Evolutionary conservation across 2,888 invertebrate genomes (phyloP), one percentile per base, ranked within the genome.

Genomic region (Torymus aiolomorphi): DNA sequence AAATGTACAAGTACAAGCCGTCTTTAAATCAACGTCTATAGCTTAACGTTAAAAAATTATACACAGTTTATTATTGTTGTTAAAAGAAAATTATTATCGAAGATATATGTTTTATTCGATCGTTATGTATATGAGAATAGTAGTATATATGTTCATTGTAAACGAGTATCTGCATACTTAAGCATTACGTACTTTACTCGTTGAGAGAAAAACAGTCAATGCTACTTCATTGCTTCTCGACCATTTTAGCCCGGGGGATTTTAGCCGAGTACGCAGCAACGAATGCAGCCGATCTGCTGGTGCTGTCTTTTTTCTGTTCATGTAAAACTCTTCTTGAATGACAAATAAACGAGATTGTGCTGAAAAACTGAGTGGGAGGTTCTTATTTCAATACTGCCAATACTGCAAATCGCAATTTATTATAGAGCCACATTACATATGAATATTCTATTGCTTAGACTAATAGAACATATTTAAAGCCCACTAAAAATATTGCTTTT

Each of bases 331-430:
- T 61, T 63, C 42, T 63, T 67, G 54, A 67, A 4, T 59, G 65
- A 42, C 42, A 74, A 80, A 80, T 80, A 80, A 77, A 80, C 5
- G 65, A 73, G 8, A 74, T 59, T 74, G 49, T 61, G 24, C 54
- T 77, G 42, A 42, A 18, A 74, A 77, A 31, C 11, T 31, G 14
- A 56, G 4, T 20, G 13, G 4, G 42, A 54, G 10, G 63, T 69
- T 74, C 20, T 77, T 74, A 73, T 76, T 80, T 67, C 49, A 76
- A 18, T 13, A 31, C 51, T 51, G 54, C 42, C 57, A n/a, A 42
- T 42, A 42, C 42, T 14, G 16, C 42, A 18, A 42, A 42, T 42
- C 42, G 42, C 42, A 42, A 42, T 42, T 31, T 42, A 42, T 42
- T 8, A 42, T 42, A 42, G 42, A 42, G 42, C 8, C 42, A 42